Percentiles rank a stretch among this genome's conserved stretches.
Conservation (phyloP, 2,888 invertebrate species). For the Phanerotoma sp. region DNA sequence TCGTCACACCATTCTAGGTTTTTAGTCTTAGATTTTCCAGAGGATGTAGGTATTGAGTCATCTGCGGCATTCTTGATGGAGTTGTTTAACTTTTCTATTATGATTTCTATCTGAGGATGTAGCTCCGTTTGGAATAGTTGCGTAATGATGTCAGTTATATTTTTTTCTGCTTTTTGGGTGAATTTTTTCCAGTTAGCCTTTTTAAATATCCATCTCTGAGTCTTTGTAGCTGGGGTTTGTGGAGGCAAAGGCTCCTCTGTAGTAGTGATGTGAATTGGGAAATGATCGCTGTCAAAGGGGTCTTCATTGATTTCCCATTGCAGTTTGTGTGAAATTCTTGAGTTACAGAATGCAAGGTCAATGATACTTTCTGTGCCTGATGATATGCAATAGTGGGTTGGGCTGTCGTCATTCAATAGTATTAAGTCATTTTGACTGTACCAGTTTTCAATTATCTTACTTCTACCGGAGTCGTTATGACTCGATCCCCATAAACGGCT, state of each 20-base stretch:
- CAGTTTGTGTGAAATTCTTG: neutral
- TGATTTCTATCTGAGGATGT: no score
- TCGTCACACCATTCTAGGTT: no score
- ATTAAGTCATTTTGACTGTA: neutral
- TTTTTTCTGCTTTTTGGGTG: neutral
- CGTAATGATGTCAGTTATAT: no score
- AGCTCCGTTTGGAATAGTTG: no score
- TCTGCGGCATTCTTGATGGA: no score
- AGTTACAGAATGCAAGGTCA: neutral
- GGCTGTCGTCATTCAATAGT: neutral
- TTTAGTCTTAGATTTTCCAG: no score
- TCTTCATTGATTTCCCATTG: constrained; percentile 1
- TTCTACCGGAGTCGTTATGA: constrained; percentile 26
- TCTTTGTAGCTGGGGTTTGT: no score
- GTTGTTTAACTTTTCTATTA: no score
- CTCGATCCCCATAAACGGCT: constrained; percentile 30
- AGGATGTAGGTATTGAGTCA: no score
- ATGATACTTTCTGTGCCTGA: neutral
- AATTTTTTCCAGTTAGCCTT: constrained; percentile 28
- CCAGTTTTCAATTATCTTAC: constrained; percentile 9
- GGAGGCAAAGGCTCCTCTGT: no score
- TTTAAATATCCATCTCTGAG: constrained; percentile 31
- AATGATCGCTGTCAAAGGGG: constrained; percentile 12
- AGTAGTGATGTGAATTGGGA: constrained; percentile 10
- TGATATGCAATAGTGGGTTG: neutral